phyloP scores from a whole-genome alignment of 1,140 invertebrate species.

The Formica selysi region DNA sequence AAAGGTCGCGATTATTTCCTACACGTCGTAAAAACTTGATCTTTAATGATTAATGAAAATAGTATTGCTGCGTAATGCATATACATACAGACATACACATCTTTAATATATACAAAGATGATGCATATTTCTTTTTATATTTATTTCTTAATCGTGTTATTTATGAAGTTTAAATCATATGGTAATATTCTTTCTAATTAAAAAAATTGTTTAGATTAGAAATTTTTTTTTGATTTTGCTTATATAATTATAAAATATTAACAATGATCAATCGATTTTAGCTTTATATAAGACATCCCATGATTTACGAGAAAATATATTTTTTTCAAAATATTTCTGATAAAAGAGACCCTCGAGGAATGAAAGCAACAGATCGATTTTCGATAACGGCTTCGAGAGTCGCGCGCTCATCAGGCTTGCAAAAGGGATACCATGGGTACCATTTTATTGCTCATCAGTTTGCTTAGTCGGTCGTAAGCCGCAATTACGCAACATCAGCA shows the following conservation, averaged over 20 bases:
- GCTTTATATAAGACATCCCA: neutral
- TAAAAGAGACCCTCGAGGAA: neutral
- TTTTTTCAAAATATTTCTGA: neutral
- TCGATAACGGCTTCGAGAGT: conserved; percentile 45
- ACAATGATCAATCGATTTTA: neutral
- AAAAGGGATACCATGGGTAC: conserved; percentile 46
- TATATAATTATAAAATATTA: neutral
- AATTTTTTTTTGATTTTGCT: neutral
- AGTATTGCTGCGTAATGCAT: neutral
- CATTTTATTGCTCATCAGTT: conserved; percentile 66
- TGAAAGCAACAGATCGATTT: conserved; percentile 13
- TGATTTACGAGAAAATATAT: neutral
- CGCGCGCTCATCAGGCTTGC: conserved; percentile 3
- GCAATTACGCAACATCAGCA: conserved; percentile 70
- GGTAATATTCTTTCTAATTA: neutral
- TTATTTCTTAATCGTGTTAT: neutral
- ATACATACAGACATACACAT: neutral
- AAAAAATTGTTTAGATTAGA: neutral
- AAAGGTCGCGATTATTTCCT: conserved; percentile 65
- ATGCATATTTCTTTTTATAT: neutral
- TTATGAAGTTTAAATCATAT: neutral
- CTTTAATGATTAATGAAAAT: neutral
- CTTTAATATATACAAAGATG: neutral
- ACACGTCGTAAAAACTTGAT: conserved; percentile 45
- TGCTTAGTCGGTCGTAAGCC: conserved; percentile 69